Evolutionary conservation across 2,113 vertebrate species (phyloP), one percentile per base, ranked within the genome.

Genomic region (Gallinago paraguaiae): DNA sequence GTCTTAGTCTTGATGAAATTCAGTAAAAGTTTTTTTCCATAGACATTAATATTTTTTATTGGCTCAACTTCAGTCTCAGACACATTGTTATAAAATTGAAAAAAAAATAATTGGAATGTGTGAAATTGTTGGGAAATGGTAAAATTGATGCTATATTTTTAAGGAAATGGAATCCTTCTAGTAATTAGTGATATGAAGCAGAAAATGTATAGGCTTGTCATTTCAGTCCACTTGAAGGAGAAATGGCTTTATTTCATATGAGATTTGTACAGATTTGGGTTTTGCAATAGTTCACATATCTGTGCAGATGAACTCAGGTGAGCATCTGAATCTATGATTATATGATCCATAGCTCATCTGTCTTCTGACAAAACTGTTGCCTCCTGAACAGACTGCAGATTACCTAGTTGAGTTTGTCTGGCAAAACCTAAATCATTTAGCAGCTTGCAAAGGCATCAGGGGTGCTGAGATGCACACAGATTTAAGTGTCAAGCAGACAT

Each of bases 161-260:
- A 53, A 78, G 22, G 27, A 64, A 68, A 63, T 37, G 5, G 5
- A 31, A 54, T 91, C 13, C 61, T 67, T 68, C 43, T n/a, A 35
- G 8, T 45, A 59, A 35, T 92, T 74, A 69, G 31, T 13, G 39
- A 28, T 30, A 43, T 23, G 53, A 78, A 48, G 23, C 35, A 45
- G 1, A 2, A 54, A 64, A 69, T 24, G 5, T 39, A 31, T 13
- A 63, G 57, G 3, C 20, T 30, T 39, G 8, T 39, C 0, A 0
- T 74, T 64, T 64, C 56, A 86, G 59, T 25, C 19, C 17, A 30
- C 39, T 30, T n/a, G 37, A 46, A 71, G 63, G 17, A 72, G 10
- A 78, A 86, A 78, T 59, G 11, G 5, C 43, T 82, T 64, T 54
- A 31, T 48, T 56, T 53, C 31, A 17, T 5, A 4, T 24, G 20